Conservation (phyloP, 2,888 invertebrate genomes). For the Nomada ruficornis region DNA sequence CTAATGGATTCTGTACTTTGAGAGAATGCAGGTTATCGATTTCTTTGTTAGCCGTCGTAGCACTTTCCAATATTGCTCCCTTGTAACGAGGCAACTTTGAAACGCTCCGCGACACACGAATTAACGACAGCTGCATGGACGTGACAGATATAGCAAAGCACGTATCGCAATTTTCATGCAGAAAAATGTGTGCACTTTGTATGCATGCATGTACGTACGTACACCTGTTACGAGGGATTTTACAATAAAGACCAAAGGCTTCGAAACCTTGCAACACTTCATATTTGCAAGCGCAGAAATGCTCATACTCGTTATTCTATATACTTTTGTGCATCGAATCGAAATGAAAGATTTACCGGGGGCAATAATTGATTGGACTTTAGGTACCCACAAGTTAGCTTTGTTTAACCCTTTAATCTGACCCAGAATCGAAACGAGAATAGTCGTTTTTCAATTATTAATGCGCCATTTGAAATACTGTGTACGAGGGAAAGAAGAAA, state of each 20-base stretch:
- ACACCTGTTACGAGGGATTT: too few species aligned
- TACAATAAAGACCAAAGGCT: background rate
- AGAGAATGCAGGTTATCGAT: conserved; percentile 60
- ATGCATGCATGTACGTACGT: background rate
- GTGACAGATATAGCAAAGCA: conserved; percentile 17
- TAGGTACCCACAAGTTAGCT: too few species aligned
- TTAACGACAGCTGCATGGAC: conserved; percentile 41
- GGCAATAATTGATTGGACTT: too few species aligned
- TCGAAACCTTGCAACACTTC: background rate
- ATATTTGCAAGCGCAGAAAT: background rate
- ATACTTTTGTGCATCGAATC: background rate
- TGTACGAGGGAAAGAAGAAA: too few species aligned
- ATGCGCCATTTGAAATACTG: too few species aligned
- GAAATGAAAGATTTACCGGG: background rate
- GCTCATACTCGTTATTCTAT: background rate
- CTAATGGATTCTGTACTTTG: conserved; percentile 56
- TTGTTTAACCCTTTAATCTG: too few species aligned
- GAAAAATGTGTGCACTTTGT: background rate
- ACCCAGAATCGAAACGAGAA: too few species aligned
- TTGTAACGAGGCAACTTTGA: conserved; percentile 50
- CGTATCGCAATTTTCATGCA: background rate
- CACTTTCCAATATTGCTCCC: conserved; percentile 57
- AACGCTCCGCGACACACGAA: conserved; percentile 56
- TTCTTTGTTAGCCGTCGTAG: conserved; percentile 48
- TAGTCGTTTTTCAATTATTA: too few species aligned